Conservation (phyloP, 2,888 invertebrate species). For the Hypomecis atomaria region DNA sequence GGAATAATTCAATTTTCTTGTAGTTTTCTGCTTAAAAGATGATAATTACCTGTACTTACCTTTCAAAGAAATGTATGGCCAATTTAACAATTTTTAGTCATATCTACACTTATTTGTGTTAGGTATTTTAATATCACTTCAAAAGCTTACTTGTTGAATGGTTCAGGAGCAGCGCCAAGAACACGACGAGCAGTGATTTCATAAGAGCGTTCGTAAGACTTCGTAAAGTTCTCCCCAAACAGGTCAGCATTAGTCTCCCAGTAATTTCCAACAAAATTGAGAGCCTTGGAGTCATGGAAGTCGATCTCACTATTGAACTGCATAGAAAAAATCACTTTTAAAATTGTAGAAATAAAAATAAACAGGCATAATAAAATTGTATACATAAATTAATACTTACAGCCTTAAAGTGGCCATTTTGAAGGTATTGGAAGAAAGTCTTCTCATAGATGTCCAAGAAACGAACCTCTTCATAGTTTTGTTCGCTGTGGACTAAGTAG, state of each 20-base stretch:
- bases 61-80: no score
- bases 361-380: neutral
- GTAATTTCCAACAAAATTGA: conserved; percentile 83
- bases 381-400: conserved; percentile 52
- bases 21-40: no score
- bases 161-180: conserved; percentile 61
- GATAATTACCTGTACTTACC: no score
- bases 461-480: conserved; percentile 74
- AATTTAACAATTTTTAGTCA: no score
- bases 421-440: conserved; percentile 76
- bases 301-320: conserved; percentile 69
- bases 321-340: conserved; percentile 18
- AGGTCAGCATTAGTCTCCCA: conserved; percentile 84
- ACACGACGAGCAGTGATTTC: conserved; percentile 82
- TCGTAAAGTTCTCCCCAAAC: conserved; percentile 59
- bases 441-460: conserved; percentile 86
- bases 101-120: no score
- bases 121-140: neutral
- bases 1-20: no score
- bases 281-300: conserved; percentile 68
- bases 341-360: neutral
- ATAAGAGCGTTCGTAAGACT: conserved; percentile 79
- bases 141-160: conserved; percentile 56
- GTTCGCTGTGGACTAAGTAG: conserved; percentile 84
- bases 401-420: conserved; percentile 85